Percentiles rank a stretch among this genome's conserved stretches.
Evolutionary conservation across 2,888 invertebrate genomes (phyloP).

Genomic region (Pristionchus arcanus): DNA sequence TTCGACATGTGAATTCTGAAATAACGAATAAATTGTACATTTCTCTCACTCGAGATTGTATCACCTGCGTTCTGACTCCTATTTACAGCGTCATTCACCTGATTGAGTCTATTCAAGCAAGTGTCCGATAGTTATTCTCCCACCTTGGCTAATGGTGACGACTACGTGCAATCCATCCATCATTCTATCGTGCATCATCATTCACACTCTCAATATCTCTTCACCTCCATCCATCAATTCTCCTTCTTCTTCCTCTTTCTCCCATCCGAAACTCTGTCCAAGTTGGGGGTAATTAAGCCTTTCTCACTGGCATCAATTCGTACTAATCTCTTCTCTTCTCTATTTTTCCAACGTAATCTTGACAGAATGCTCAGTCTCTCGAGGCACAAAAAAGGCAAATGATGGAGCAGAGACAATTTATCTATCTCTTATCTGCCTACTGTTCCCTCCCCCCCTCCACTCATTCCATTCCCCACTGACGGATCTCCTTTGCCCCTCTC

Average conservation of each 20-base stretch:
- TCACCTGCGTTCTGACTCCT: neutral
- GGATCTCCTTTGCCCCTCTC: neutral
- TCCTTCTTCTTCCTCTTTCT: conserved; percentile 5
- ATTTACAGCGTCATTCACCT: neutral
- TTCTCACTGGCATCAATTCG: neutral
- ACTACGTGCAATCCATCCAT: neutral
- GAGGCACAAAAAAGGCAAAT: neutral
- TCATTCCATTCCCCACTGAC: neutral
- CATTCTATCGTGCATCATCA: neutral
- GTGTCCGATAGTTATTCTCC: neutral
- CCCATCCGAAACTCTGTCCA: neutral
- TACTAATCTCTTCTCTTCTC: conserved; percentile 33
- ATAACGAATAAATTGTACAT: no score
- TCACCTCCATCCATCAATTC: neutral
- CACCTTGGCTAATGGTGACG: neutral
- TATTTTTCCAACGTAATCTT: conserved; percentile 49
- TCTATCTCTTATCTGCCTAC: neutral
- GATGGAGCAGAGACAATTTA: neutral
- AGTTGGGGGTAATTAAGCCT: conserved; percentile 33
- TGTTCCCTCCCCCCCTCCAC: neutral
- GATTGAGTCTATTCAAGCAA: neutral
- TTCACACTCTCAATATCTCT: neutral
- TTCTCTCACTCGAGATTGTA: no score
- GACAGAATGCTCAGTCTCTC: conserved; percentile 9
- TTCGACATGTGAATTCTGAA: no score